phyloP scores from a whole-genome alignment of 1,140 invertebrate genomes.

The Microvelia longipes region DNA sequence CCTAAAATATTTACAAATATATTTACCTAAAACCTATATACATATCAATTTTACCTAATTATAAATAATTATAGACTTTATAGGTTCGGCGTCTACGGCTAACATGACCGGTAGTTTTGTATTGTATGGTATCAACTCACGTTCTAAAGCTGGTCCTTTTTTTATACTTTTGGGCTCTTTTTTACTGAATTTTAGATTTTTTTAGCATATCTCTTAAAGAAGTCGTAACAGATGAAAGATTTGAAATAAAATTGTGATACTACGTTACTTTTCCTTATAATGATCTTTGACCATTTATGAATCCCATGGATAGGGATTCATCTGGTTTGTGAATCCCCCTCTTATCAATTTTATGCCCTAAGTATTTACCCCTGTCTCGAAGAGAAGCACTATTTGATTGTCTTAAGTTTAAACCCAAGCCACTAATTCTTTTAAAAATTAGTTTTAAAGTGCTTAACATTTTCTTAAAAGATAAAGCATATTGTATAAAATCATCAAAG shows the following conservation, averaged over 20 bases:
- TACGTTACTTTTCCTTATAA: neutral
- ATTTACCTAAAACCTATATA: no score
- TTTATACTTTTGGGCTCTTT: neutral
- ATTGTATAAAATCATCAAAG: neutral
- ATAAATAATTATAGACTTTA: no score
- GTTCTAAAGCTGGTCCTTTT: neutral
- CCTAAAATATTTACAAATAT: no score
- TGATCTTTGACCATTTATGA: neutral
- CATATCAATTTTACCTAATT: no score
- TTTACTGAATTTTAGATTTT: neutral
- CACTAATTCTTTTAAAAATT: neutral
- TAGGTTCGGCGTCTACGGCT: neutral
- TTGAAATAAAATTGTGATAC: neutral
- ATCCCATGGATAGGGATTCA: neutral
- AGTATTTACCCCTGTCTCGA: neutral
- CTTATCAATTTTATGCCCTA: neutral
- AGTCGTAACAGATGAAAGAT: neutral
- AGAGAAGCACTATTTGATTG: neutral
- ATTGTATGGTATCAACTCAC: neutral
- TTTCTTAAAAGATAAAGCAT: neutral
- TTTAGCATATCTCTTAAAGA: neutral
- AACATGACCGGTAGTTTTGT: neutral
- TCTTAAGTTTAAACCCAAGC: neutral
- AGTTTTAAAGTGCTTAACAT: neutral
- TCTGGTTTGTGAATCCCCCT: neutral